Evolutionary conservation across 2,888 invertebrate species (phyloP).

Genomic region (Pseudanteris insignis): DNA sequence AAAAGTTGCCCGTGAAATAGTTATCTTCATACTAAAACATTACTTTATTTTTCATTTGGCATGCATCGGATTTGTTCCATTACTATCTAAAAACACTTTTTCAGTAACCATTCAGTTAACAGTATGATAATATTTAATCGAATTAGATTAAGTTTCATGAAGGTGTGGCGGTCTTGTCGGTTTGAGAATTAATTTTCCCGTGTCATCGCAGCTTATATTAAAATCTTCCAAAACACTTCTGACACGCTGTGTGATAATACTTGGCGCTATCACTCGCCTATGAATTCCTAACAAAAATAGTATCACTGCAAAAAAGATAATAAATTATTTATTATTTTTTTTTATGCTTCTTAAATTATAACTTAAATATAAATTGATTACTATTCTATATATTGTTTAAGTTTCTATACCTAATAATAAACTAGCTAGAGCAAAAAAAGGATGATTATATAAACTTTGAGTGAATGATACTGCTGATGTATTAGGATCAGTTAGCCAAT

Average conservation of each 20-base stretch:
- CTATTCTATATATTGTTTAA: too few relatives aligned
- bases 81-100: too few relatives aligned
- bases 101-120: too few relatives aligned
- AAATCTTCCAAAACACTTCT: conserved; percentile 91
- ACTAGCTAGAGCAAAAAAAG: conserved; percentile 91
- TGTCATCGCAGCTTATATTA: conserved; percentile 98
- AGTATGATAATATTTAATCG: too few relatives aligned
- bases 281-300: conserved; percentile 91
- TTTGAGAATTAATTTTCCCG: conserved; percentile 93
- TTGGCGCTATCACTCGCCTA: conserved; percentile 94
- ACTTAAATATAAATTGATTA: too few relatives aligned
- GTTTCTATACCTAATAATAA: conserved; percentile 80
- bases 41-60: too few relatives aligned
- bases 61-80: too few relatives aligned
- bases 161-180: conserved; percentile 69
- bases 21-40: too few relatives aligned
- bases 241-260: conserved; percentile 92
- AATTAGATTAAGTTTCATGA: conserved; percentile 62
- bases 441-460: conserved; percentile 93
- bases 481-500: conserved; percentile 94
- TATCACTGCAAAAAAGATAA: conserved; percentile 73
- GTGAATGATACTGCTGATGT: conserved; percentile 90
- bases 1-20: too few relatives aligned
- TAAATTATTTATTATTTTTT: too few relatives aligned
- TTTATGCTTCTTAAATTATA: too few relatives aligned